These are phyloP conservation scores for Epistrophella euchroma DNA, from an alignment of 2,888 invertebrate genomes.

Conservation along the genomic window DNA sequence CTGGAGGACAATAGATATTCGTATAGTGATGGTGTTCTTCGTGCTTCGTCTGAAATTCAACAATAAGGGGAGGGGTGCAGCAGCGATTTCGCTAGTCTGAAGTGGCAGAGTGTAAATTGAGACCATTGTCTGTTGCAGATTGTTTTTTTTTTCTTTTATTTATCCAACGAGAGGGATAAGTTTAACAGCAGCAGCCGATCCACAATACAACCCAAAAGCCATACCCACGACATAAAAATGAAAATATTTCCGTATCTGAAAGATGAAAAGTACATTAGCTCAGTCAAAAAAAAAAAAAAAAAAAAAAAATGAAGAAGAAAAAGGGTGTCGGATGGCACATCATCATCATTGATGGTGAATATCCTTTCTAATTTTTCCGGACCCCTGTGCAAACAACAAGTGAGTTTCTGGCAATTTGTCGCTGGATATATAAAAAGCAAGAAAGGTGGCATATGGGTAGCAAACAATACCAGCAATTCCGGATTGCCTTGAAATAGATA, in stretches of 20 bases:
- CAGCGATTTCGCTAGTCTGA: slow-evolving; percentile 39
- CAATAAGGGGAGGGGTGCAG: slow-evolving; percentile 46
- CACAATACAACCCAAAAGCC: slow-evolving; percentile 1
- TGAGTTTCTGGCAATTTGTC: slow-evolving; percentile 69
- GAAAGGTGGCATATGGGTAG: slow-evolving; percentile 75
- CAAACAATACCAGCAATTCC: slow-evolving; percentile 71
- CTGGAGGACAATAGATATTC: slow-evolving; percentile 49
- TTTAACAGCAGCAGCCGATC: slow-evolving; percentile 8
- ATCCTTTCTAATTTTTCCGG: slow-evolving; percentile 68
- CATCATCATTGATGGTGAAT: slow-evolving; percentile 45
- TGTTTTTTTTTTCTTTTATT: slow-evolving; percentile 62
- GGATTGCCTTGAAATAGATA: slow-evolving; percentile 66
- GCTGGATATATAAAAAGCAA: slow-evolving; percentile 33
- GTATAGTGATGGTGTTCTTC: neutral
- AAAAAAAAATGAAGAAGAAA: neutral
- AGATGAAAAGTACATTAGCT: slow-evolving; percentile 73
- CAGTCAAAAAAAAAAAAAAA: slow-evolving; percentile 11
- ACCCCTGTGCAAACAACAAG: slow-evolving; percentile 73
- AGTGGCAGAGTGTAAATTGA: slow-evolving; percentile 75
- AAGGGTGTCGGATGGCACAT: slow-evolving; percentile 65
- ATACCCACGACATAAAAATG: slow-evolving; percentile 39
- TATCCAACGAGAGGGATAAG: slow-evolving; percentile 53
- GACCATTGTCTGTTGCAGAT: slow-evolving; percentile 72
- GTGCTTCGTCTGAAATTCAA: slow-evolving; percentile 10
- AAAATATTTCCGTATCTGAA: slow-evolving; percentile 70